Base-by-base conservation (phyloP, 2,888 invertebrate species). In the Mesorhabditis spiculigera region DNA sequence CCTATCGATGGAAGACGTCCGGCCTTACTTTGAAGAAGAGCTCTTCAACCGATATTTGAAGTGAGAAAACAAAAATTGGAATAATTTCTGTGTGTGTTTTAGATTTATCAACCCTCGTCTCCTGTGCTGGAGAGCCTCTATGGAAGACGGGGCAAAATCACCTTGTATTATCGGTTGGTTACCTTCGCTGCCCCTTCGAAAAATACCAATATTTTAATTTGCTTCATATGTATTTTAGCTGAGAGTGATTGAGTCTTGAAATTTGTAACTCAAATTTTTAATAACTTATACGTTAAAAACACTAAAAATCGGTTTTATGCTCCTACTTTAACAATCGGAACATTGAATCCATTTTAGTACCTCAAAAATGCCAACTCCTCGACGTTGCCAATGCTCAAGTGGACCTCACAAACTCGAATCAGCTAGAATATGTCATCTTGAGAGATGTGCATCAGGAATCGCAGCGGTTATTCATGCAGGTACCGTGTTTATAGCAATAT, bases 341-440 rank as follows among this genome's bases (percentile, higher is more conserved):
- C 28, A 28, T 28, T 28, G 3, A 28, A 28, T n/a, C 58, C 8
- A 3, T 13, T 50, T 50, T n/a, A 50, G 58, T 50, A n/a, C 58
- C 58, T 50, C n/a, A 10, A 13, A n/a, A 50, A 13, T 50, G 58
- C n/a, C 58, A n/a, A 50, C 58, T 50, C n/a, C 58, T 50, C n/a
- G 58, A 50, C 58, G 58, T 50, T n/a, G 58, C 58, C 58, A 50
- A 13, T 10, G 58, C 58, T 50, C 58, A 50, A 13, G 58, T 50
- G 58, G 58, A 50, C 58, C 10, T 50, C n/a, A 13, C 58, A 50
- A 3, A 50, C 8, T 10, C 58, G n/a, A 50, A 50, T 13, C 8
- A 50, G 8, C 58, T 50, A 10, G 58, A 50, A n/a, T n/a, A 50
- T 50, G 58, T 50, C 58, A n/a, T 50, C n/a, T 50, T 50, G 8